These are phyloP conservation scores for Pseudopodoces humilis DNA, from an alignment of 2,113 vertebrate species.

Conservation along the genomic window DNA sequence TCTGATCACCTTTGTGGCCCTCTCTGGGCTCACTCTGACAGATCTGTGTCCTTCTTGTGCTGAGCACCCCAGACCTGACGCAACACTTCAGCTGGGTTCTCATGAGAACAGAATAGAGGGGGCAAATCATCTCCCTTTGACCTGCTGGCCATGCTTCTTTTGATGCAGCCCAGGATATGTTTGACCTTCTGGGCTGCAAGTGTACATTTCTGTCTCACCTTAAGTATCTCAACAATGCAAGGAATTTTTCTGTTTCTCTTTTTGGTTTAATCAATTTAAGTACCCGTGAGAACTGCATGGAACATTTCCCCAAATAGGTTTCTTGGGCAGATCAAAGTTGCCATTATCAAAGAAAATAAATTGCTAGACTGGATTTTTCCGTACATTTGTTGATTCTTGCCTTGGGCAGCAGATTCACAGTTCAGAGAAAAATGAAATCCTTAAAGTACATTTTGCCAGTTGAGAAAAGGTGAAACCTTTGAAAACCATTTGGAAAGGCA, in stretches of 20 bases:
- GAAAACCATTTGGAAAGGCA: not conserved
- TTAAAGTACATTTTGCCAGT: not conserved
- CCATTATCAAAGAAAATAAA: constrained; percentile 13
- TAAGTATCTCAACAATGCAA: not conserved
- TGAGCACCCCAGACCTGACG: not conserved
- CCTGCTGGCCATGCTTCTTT: not conserved
- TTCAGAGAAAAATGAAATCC: not conserved
- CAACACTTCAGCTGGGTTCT: not conserved
- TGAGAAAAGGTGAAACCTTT: not conserved
- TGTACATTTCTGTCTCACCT: not conserved
- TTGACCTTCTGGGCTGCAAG: not conserved
- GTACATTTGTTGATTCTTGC: not conserved
- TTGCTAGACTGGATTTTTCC: not conserved
- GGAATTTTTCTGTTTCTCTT: not conserved
- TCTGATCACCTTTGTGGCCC: not conserved
- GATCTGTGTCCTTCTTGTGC: not conserved
- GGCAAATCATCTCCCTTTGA: not conserved
- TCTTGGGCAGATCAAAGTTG: not conserved
- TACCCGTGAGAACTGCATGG: not conserved
- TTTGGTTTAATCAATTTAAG: constrained; percentile 9
- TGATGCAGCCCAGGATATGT: not conserved
- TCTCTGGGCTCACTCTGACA: accelerated
- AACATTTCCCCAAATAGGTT: not conserved
- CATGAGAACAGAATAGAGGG: not conserved
- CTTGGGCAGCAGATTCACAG: not conserved